Conservation (phyloP, 2,113 vertebrate species). For the Collichthys lucidus region DNA sequence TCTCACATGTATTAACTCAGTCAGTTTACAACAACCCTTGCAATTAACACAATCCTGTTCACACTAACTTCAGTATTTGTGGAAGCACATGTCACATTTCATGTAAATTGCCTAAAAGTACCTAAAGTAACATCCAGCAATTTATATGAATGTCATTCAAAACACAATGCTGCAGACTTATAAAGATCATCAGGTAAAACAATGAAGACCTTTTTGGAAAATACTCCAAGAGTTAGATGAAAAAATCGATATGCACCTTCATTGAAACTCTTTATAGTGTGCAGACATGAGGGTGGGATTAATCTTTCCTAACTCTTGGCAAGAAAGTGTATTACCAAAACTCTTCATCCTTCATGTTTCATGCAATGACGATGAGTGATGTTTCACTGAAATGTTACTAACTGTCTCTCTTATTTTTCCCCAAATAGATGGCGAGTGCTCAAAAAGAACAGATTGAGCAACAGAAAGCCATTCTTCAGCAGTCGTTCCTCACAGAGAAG, state of each 20-base stretch:
- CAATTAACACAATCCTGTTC: conserved; percentile 30
- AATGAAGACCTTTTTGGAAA: neutral
- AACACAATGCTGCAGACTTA: neutral
- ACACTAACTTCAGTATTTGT: conserved; percentile 42
- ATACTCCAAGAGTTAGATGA: neutral
- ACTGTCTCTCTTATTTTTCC: conserved; percentile 28
- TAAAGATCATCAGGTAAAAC: neutral
- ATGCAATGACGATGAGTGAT: neutral
- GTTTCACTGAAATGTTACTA: conserved; percentile 16
- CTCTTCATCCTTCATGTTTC: neutral
- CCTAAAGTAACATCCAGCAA: conserved; percentile 44
- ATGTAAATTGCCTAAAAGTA: conserved; percentile 65
- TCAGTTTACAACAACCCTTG: conserved; percentile 1
- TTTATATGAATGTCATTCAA: conserved; percentile 51
- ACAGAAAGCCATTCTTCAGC: conserved; percentile 89
- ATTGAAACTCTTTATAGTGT: neutral
- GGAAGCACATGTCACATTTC: conserved; percentile 17
- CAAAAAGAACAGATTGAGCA: conserved; percentile 92
- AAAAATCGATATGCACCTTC: neutral
- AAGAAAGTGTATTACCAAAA: neutral
- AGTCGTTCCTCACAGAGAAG: conserved; percentile 91
- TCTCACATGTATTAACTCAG: conserved; percentile 25
- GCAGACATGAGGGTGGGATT: neutral
- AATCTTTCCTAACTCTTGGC: neutral
- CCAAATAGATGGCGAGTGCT: conserved; percentile 87